Evolutionary conservation across 2,797 vertebrate genomes (phyloP).

Genomic region (Phrynocephalus guinanensis): DNA sequence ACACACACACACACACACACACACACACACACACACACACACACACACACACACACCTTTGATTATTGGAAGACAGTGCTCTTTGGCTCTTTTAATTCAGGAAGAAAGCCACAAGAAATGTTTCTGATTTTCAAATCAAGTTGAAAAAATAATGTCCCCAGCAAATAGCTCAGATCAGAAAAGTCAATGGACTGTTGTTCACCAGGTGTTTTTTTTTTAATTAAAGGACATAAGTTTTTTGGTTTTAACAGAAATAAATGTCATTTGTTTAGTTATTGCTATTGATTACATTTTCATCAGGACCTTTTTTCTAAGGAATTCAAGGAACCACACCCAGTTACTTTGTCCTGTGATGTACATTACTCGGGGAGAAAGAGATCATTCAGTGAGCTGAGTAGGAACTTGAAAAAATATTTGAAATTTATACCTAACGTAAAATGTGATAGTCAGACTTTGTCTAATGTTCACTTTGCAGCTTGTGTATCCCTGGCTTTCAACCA

Average conservation of each 20-base stretch:
- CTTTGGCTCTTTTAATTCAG: not conserved
- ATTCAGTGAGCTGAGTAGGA: not conserved
- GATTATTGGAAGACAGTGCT: no score
- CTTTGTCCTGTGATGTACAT: not conserved
- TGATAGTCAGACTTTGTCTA: no score
- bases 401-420: not conserved
- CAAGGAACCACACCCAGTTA: not conserved
- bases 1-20: not conserved
- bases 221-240: not conserved
- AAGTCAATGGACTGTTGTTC: not conserved
- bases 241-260: not conserved
- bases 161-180: not conserved
- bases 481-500: no score
- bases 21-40: rapidly evolving
- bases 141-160: not conserved
- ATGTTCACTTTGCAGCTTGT: no score
- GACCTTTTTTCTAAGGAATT: not conserved
- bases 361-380: not conserved
- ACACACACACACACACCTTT: not conserved
- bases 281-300: not conserved
- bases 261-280: not conserved
- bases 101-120: rapidly evolving
- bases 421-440: no score
- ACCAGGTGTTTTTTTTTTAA: not conserved
- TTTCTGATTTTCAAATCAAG: not conserved